These are phyloP conservation scores for Cataglyphis cursor DNA, from an alignment of 2,888 invertebrate species.

Conservation along the genomic window DNA sequence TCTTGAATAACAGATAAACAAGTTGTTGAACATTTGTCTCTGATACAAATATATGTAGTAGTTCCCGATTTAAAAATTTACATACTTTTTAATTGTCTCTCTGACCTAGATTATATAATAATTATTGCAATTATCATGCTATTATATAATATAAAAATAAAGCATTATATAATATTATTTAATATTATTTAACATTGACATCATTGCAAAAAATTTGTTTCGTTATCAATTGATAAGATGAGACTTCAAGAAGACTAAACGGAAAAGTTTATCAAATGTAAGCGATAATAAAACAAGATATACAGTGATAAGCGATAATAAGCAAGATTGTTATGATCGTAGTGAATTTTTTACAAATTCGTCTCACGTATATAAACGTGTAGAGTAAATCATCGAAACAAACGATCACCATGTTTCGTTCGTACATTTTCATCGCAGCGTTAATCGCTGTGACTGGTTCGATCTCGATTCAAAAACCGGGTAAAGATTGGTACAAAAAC, in stretches of 20 bases:
- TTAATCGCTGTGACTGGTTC: not conserved
- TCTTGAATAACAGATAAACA: not conserved
- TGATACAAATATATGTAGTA: not conserved
- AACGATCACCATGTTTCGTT: constrained; percentile 30
- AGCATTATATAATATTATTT: not conserved
- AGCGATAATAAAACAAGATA: not conserved
- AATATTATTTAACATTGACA: not conserved
- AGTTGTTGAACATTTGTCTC: not conserved
- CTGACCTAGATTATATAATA: not conserved
- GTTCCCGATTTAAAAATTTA: not conserved
- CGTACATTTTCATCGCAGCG: not conserved
- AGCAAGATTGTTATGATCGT: not conserved
- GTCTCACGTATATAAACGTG: constrained; percentile 18
- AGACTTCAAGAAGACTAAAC: not conserved
- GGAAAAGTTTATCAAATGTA: not conserved
- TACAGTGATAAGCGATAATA: not conserved
- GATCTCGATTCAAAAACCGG: too few relatives aligned
- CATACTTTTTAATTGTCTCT: not conserved
- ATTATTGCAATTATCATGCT: not conserved
- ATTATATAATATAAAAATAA: not conserved
- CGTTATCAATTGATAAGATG: not conserved
- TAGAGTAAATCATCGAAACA: constrained; percentile 84
- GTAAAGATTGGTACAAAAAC: constrained; percentile 93
- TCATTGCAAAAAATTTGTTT: not conserved
- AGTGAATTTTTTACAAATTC: not conserved